Conservation (phyloP, 2,113 vertebrate genomes). For the Echinops telfairi region DNA sequence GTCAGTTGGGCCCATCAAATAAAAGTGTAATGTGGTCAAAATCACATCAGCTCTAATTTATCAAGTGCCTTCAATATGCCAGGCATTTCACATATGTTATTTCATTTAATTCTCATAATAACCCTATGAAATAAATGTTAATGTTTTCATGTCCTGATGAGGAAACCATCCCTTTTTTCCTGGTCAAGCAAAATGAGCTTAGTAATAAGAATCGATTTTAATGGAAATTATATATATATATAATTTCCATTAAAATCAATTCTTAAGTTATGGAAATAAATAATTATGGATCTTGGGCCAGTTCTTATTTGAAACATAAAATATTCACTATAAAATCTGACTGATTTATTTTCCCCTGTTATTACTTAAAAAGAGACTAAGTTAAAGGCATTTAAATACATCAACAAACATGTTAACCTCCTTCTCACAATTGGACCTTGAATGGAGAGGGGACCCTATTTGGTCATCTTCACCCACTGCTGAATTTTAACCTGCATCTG, state of each 20-base stretch:
- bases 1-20: neutral
- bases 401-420: neutral
- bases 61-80: neutral
- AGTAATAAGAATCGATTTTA: neutral
- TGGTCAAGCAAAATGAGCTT: neutral
- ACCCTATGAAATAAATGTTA: neutral
- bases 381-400: constrained; percentile 36
- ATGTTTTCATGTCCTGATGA: constrained; percentile 7
- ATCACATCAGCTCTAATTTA: constrained; percentile 1
- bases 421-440: constrained; percentile 22
- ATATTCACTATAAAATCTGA: constrained; percentile 32
- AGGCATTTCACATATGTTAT: neutral
- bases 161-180: neutral
- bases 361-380: constrained; percentile 25
- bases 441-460: neutral
- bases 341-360: constrained; percentile 41
- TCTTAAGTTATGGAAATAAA: neutral
- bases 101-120: constrained; percentile 38
- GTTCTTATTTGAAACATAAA: constrained; percentile 41
- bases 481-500: constrained; percentile 45
- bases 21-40: constrained; percentile 18
- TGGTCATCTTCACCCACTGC: neutral
- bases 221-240: constrained; percentile 4
- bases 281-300: neutral
- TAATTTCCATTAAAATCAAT: too few relatives aligned